phyloP scores from a whole-genome alignment of 2,888 invertebrate genomes.

The Amaurobius ferox region DNA sequence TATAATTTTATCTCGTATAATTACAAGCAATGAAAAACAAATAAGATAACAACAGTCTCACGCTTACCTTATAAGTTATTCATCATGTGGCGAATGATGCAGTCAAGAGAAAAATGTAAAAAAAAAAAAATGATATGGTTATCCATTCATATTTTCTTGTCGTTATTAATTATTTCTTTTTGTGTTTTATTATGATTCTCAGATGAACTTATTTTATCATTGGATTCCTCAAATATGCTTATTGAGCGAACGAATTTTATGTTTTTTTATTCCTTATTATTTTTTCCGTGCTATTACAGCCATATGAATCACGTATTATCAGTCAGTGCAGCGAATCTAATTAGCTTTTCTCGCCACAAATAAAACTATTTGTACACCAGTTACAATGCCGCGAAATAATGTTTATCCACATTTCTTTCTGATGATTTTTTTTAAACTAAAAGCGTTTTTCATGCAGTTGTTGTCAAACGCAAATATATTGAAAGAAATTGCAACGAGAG shows the following conservation, averaged over 20 bases:
- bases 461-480: too few species aligned
- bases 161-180: slow-evolving; percentile 42
- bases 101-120: neutral
- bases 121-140: slow-evolving; percentile 20
- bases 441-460: too few species aligned
- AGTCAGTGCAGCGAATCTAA: slow-evolving; percentile 45
- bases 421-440: neutral
- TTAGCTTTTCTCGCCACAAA: slow-evolving; percentile 31
- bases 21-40: neutral
- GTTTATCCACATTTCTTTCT: neutral
- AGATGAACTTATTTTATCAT: slow-evolving; percentile 33
- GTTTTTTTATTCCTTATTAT: slow-evolving; percentile 13
- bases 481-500: too few species aligned
- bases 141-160: slow-evolving; percentile 29
- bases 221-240: slow-evolving; percentile 33
- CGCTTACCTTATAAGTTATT: slow-evolving; percentile 24
- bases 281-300: slow-evolving; percentile 9
- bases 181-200: slow-evolving; percentile 29
- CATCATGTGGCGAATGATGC: slow-evolving; percentile 9
- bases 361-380: neutral
- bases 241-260: slow-evolving; percentile 44
- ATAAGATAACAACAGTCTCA: neutral
- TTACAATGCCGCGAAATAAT: slow-evolving; percentile 1
- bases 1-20: too few species aligned
- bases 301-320: slow-evolving; percentile 34